These are phyloP conservation scores for Ivindomyrus marchei DNA, from an alignment of 2,113 vertebrate species.

Conservation along the genomic window DNA sequence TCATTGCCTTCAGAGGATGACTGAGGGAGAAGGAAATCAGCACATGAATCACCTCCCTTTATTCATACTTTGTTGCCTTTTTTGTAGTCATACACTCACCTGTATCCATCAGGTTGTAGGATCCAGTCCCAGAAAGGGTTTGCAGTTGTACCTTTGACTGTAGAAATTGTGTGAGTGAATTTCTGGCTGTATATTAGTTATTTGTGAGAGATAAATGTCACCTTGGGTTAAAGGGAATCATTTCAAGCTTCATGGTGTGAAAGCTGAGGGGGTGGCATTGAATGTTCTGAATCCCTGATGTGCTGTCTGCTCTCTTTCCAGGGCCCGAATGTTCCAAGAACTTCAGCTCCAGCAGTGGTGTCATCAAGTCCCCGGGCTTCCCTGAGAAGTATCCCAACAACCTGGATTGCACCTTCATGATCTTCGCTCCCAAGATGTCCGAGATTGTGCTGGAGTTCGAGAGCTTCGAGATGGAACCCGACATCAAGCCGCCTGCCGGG, in stretches of 20 bases:
- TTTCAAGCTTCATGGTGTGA: background rate
- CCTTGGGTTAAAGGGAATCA: background rate
- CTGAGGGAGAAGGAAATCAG: background rate
- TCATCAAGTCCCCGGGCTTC: slow-evolving; percentile 92
- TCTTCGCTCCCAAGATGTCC: slow-evolving; percentile 92
- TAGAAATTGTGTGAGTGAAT: background rate
- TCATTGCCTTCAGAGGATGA: background rate
- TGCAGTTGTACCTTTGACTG: background rate
- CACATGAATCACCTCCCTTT: background rate
- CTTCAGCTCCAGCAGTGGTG: slow-evolving; percentile 77
- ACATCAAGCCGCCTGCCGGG: slow-evolving; percentile 78
- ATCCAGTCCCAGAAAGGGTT: background rate
- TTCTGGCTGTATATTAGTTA: background rate
- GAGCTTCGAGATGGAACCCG: slow-evolving; percentile 91
- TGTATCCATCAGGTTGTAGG: background rate
- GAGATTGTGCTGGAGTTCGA: slow-evolving; percentile 96
- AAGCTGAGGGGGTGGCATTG: background rate
- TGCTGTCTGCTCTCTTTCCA: slow-evolving; percentile 37
- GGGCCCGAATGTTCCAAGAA: slow-evolving; percentile 95
- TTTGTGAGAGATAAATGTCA: background rate
- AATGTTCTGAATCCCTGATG: background rate
- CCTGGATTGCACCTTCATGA: slow-evolving; percentile 96
- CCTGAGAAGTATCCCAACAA: slow-evolving; percentile 96
- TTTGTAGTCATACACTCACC: background rate
- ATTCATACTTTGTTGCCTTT: background rate